Conservation (phyloP, 2,113 vertebrate genomes). For the Fukomys damarensis region DNA sequence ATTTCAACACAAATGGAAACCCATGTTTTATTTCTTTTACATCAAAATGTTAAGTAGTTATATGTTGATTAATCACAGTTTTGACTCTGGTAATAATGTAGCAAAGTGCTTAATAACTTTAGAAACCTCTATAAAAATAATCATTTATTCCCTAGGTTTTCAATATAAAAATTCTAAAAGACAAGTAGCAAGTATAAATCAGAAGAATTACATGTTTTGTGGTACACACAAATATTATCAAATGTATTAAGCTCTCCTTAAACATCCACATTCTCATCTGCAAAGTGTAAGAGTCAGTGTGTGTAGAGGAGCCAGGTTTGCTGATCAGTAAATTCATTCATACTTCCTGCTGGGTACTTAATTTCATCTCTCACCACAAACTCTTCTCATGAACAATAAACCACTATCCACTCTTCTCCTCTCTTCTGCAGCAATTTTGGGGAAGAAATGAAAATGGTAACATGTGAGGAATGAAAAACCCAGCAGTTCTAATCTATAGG, state of each 20-base stretch:
- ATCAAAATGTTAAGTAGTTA: constrained; percentile 79
- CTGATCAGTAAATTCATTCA: not conserved
- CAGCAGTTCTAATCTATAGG: not conserved
- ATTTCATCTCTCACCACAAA: not conserved
- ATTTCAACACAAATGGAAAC: constrained; percentile 71
- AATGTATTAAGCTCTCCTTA: not conserved
- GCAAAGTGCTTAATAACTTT: constrained; percentile 38
- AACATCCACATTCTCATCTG: not conserved
- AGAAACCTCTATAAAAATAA: not conserved
- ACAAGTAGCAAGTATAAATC: not conserved
- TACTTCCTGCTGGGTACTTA: not conserved
- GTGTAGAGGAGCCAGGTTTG: accelerated
- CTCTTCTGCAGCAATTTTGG: not conserved
- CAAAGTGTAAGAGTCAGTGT: not conserved
- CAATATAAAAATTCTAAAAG: not conserved
- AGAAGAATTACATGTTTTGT: not conserved
- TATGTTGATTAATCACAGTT: constrained; percentile 78
- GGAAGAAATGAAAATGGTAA: not conserved
- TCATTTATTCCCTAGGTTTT: not conserved
- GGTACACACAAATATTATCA: too few species aligned
- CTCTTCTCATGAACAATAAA: not conserved
- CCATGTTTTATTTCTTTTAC: constrained; percentile 61
- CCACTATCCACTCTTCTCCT: not conserved
- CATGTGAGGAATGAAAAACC: not conserved
- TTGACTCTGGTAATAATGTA: constrained; percentile 65